A percentile compares a stretch with the other conserved stretches of the same genome.
Evolutionary conservation across 2,113 vertebrate genomes (phyloP).

Genomic region (Tachycineta bicolor): DNA sequence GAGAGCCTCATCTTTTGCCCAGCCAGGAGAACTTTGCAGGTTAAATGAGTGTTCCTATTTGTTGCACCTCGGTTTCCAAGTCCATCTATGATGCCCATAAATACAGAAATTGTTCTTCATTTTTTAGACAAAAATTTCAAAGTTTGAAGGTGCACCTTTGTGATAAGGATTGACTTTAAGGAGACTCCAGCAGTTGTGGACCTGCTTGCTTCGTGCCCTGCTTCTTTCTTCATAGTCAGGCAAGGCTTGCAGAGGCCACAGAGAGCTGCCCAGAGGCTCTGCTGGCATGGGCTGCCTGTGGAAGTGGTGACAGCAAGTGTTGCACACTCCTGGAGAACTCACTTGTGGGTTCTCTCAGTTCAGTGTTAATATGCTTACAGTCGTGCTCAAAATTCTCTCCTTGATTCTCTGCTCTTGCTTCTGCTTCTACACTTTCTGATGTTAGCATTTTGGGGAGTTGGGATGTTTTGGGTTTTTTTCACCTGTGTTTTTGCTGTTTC

Average conservation of each 20-base stretch:
- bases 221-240: not conserved
- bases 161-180: not conserved
- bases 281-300: accelerated
- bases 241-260: not conserved
- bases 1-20: not conserved
- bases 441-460: not conserved
- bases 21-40: not conserved
- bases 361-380: not conserved
- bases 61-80: not conserved
- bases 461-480: accelerated
- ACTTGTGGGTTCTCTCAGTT: not conserved
- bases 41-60: not conserved
- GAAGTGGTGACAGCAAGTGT: not conserved
- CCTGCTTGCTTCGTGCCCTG: not conserved
- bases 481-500: not conserved
- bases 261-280: accelerated
- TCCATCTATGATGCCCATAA: not conserved
- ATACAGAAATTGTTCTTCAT: not conserved
- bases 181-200: not conserved
- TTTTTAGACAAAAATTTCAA: not conserved
- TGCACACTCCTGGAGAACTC: not conserved
- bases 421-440: not conserved
- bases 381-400: not conserved
- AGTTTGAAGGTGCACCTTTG: not conserved
- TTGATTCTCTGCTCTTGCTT: not conserved